phyloP scores from a whole-genome alignment of 2,888 invertebrate species.

The Drosophila mimica region DNA sequence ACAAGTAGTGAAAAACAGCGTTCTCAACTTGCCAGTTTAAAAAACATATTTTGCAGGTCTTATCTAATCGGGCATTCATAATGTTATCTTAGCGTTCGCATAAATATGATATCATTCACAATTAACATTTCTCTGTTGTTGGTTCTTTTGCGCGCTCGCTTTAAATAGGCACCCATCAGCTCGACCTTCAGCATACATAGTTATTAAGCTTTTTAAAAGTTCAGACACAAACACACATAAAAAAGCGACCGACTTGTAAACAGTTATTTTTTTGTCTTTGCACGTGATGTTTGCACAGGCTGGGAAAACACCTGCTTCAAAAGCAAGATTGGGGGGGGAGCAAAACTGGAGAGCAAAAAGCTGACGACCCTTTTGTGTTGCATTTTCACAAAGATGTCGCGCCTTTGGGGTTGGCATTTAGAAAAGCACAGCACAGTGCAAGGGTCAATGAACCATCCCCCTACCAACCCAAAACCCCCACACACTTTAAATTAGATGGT shows the following conservation, averaged over 20 bases:
- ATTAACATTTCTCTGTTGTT: not conserved
- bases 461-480: not conserved
- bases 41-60: constrained; percentile 38
- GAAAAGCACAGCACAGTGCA: constrained; percentile 25
- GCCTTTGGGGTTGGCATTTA: constrained; percentile 50
- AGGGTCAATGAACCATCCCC: constrained; percentile 49
- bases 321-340: constrained; percentile 2
- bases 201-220: constrained; percentile 57
- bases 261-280: constrained; percentile 34
- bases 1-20: not conserved
- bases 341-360: constrained; percentile 26
- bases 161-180: constrained; percentile 43
- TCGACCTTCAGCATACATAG: constrained; percentile 75
- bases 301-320: constrained; percentile 54
- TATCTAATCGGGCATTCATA: constrained; percentile 62
- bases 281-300: constrained; percentile 61
- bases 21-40: not conserved
- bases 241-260: constrained; percentile 28
- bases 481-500: constrained; percentile 11
- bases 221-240: constrained; percentile 15
- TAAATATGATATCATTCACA: constrained; percentile 69
- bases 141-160: constrained; percentile 37
- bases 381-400: constrained; percentile 56
- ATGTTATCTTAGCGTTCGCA: constrained; percentile 64
- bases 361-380: constrained; percentile 50